Evolutionary conservation across 1,140 invertebrate genomes (phyloP).

Genomic region (Liolophura sinensis): DNA sequence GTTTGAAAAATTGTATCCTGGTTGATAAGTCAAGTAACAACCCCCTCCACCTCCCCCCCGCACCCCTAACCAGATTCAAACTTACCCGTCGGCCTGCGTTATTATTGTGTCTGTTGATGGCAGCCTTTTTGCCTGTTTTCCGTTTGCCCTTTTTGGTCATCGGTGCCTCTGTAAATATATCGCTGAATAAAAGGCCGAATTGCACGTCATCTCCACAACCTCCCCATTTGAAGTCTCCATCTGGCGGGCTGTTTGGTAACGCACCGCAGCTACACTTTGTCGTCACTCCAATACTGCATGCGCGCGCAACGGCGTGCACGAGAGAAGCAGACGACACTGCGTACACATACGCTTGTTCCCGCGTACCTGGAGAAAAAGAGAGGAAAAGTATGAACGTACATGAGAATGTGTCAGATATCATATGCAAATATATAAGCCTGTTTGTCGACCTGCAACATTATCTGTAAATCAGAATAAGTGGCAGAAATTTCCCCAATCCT

Average conservation of each 20-base stretch:
- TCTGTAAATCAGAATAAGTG: too few relatives aligned
- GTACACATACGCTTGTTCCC: slow-evolving; percentile 80
- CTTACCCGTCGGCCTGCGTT: slow-evolving; percentile 51
- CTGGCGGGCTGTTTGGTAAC: slow-evolving; percentile 35
- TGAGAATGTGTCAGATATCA: too few relatives aligned
- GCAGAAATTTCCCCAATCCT: too few relatives aligned
- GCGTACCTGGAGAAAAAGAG: slow-evolving; percentile 65
- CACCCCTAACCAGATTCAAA: background rate
- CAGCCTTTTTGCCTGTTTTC: slow-evolving; percentile 33
- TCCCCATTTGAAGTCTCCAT: slow-evolving; percentile 69
- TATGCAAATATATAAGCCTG: too few relatives aligned
- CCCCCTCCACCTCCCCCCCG: background rate
- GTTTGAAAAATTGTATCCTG: too few relatives aligned
- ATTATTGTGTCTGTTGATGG: slow-evolving; percentile 72
- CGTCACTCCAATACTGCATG: slow-evolving; percentile 72
- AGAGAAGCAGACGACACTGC: slow-evolving; percentile 75
- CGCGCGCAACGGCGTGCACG: slow-evolving; percentile 72
- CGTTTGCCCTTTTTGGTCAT: slow-evolving; percentile 56
- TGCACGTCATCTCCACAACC: slow-evolving; percentile 71
- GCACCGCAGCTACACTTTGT: slow-evolving; percentile 70
- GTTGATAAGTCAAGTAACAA: background rate
- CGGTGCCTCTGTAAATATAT: slow-evolving; percentile 67
- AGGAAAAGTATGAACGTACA: background rate
- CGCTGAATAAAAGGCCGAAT: slow-evolving; percentile 65
- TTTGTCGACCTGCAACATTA: too few relatives aligned